Conservation (phyloP, 2,888 invertebrate genomes). For the Acrobasis repandana region DNA sequence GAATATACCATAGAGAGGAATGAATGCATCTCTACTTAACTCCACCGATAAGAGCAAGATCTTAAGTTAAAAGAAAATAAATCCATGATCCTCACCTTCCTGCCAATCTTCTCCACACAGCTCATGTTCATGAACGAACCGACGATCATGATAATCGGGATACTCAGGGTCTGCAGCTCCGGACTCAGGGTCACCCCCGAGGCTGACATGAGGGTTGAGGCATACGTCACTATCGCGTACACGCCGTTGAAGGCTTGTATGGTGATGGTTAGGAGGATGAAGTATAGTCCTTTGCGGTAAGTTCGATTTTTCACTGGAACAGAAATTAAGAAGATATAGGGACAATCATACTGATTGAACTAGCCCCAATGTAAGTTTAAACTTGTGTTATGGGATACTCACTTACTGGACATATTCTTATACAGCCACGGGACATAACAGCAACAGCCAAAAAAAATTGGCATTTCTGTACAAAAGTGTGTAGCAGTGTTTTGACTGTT, state of each 20-base stretch:
- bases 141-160: conserved; percentile 62
- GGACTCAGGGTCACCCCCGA: conserved; percentile 59
- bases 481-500: too few relatives aligned
- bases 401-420: too few relatives aligned
- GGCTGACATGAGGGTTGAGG: conserved; percentile 51
- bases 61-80: neutral
- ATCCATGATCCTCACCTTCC: conserved; percentile 52
- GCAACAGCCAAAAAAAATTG: too few relatives aligned
- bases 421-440: too few relatives aligned
- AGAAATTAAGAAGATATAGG: neutral
- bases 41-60: too few relatives aligned
- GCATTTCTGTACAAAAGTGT: too few relatives aligned
- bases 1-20: too few relatives aligned
- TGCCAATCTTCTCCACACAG: conserved; percentile 60
- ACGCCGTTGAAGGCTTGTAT: conserved; percentile 53
- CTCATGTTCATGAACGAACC: conserved; percentile 56
- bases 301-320: conserved; percentile 52
- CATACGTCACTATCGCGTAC: conserved; percentile 55
- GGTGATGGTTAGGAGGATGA: conserved; percentile 43
- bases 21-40: too few relatives aligned
- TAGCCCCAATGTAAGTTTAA: too few relatives aligned
- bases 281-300: conserved; percentile 51
- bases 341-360: too few relatives aligned
- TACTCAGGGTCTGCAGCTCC: conserved; percentile 58
- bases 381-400: too few relatives aligned